Conservation (phyloP, 2,888 invertebrate genomes). For the Pristionchus entomophagus region DNA sequence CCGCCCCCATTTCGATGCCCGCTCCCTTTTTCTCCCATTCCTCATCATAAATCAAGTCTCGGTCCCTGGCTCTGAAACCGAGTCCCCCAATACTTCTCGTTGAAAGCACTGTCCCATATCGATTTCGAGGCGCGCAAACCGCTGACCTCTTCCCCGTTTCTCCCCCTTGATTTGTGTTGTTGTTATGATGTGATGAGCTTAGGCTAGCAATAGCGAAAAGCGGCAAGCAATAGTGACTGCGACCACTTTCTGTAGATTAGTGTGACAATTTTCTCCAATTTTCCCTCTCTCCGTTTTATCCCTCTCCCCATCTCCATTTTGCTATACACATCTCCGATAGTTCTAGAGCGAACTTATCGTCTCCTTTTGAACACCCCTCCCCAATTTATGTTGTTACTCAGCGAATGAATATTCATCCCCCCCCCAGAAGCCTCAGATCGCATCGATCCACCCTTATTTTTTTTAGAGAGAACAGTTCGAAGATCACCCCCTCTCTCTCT, state of each 20-base stretch:
- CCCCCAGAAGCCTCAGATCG: no score
- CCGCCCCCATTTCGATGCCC: not conserved
- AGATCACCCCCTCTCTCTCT: not conserved
- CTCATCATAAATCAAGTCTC: no score
- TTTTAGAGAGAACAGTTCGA: not conserved
- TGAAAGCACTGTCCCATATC: conserved; percentile 22
- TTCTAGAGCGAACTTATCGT: not conserved
- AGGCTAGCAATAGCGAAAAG: not conserved
- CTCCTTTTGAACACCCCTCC: no score
- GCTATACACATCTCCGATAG: conserved; percentile 6
- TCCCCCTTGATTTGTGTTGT: not conserved
- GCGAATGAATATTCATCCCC: not conserved
- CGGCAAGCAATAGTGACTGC: conserved; percentile 1
- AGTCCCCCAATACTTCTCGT: not conserved
- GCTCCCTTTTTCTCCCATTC: not conserved
- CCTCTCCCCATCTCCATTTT: not conserved
- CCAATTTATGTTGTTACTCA: not conserved
- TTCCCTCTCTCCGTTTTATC: not conserved
- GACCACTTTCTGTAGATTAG: conserved; percentile 34
- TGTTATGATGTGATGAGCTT: conserved; percentile 28
- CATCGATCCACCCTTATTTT: no score
- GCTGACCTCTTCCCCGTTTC: not conserved
- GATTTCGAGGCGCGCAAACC: no score
- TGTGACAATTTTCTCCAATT: not conserved
- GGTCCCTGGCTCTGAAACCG: not conserved